Evolutionary conservation across 2,797 vertebrate species (phyloP), one percentile per base, ranked within the genome.

Genomic region (Potorous gilbertii): DNA sequence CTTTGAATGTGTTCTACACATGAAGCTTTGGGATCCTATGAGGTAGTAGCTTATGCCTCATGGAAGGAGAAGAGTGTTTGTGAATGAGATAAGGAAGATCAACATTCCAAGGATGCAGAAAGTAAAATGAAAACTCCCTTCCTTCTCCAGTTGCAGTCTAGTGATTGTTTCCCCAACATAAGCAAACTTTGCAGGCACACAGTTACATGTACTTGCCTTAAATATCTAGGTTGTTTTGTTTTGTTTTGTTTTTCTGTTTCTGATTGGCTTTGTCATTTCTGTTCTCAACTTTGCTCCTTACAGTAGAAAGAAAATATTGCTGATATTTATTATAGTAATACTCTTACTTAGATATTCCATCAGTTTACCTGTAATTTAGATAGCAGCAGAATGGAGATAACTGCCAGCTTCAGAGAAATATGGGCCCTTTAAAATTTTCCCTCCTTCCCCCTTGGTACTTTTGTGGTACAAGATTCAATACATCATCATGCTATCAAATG

Each of bases 361-460:
- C 46, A 18, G 74, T 91, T 95, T 40, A 27, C 11, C 24, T 62
- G 55, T 59, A 96, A 62, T 66, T 96, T 54, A 94, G 40, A 66
- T 1, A 54, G 52, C 13, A 46, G 5, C 3, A 74, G 24, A 62
- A 13, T 94, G 40, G 40, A 52, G 14, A 62, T 24, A 90, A 62
- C 31, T 92, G 29, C 59, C 28, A 92, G 11, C 24, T 56, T 14
- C 0, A 93, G 89, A 96, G 50, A 62, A 66, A 90, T 0, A 31
- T 16, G 55, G 9, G 5, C 1, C 18, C 3, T 59, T 1, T 91
- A 95, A 93, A 1, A 28, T 0, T 87, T 93, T 96, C 9, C n/a
- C 5, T 93, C 59, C 94, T 97, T 95, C 55, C 66, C 0, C 0
- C 24, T 56, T 4, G 90, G 11, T 62, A 1, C 74, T 27, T 95